These are phyloP conservation scores for Picathartes gymnocephalus DNA, from an alignment of 2,113 vertebrate genomes.

Conservation along the genomic window DNA sequence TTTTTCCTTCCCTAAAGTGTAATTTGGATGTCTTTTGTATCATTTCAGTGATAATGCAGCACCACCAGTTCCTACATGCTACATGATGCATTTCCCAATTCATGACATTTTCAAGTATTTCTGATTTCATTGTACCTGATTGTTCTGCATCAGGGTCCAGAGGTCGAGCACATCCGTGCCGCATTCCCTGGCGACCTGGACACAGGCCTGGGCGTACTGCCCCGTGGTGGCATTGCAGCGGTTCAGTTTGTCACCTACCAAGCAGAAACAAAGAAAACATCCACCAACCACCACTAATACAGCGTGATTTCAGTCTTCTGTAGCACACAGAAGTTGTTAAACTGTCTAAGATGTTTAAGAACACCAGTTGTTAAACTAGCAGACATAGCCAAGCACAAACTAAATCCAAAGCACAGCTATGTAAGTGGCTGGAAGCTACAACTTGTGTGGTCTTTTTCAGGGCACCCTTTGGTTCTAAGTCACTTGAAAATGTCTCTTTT, in stretches of 20 bases:
- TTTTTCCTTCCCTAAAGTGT: neutral
- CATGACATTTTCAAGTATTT: neutral
- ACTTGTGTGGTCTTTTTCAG: neutral
- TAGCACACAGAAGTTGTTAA: too few relatives aligned
- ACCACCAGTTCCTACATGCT: rapidly evolving
- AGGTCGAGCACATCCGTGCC: constrained; percentile 82
- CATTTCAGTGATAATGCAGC: neutral
- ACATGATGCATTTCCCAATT: neutral
- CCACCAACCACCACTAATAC: rapidly evolving
- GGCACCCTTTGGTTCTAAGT: neutral
- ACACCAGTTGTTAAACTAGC: neutral
- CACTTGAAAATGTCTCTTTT: neutral
- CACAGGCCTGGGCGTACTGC: constrained; percentile 84
- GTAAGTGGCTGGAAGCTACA: neutral
- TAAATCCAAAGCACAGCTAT: neutral
- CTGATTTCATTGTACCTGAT: constrained; percentile 70
- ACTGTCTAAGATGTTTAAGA: too few relatives aligned
- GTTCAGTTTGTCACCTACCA: constrained; percentile 80
- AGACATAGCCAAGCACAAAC: neutral
- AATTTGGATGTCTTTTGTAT: neutral
- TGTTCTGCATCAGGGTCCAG: constrained; percentile 91
- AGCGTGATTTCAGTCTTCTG: neutral
- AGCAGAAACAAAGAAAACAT: neutral
- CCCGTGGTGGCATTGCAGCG: constrained; percentile 78
- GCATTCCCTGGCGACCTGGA: constrained; percentile 77